Conservation (phyloP, 2,113 vertebrate species). For the Ophthalmotilapia sp. region DNA sequence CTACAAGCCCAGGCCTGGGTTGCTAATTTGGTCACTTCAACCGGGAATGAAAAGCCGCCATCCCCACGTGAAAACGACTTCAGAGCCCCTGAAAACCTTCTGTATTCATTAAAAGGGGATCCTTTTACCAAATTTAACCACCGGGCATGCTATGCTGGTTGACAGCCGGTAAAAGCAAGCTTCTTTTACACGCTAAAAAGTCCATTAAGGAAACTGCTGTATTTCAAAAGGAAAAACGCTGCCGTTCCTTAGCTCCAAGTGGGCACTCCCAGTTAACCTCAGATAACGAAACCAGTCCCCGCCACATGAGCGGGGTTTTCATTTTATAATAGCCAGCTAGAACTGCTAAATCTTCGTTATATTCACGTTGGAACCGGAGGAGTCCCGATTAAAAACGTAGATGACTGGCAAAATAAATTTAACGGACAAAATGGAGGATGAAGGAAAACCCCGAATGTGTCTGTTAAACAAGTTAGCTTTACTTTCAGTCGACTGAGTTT, state of each 20-base stretch:
- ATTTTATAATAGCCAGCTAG: not conserved
- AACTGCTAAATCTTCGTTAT: not conserved
- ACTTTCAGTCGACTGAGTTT: not conserved
- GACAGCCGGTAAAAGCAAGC: not conserved
- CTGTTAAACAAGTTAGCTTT: not conserved
- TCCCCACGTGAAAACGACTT: not conserved
- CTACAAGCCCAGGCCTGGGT: not conserved
- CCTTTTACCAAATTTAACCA: not conserved
- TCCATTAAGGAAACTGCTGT: not conserved
- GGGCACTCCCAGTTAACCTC: slow-evolving; percentile 20
- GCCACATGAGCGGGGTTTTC: not conserved
- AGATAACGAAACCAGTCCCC: not conserved
- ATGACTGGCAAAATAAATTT: not conserved
- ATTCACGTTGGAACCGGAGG: not conserved
- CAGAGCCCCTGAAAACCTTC: not conserved
- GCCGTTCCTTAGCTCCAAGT: not conserved
- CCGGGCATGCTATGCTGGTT: not conserved
- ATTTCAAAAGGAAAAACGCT: not conserved
- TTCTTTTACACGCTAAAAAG: not conserved
- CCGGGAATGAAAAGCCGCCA: not conserved
- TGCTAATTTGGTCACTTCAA: not conserved
- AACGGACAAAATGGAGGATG: slow-evolving; percentile 57
- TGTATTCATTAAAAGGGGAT: not conserved
- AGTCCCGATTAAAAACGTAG: not conserved
- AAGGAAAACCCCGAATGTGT: not conserved